Evolutionary conservation across 2,888 invertebrate species (phyloP).

Genomic region (Adelognathus sp.): DNA sequence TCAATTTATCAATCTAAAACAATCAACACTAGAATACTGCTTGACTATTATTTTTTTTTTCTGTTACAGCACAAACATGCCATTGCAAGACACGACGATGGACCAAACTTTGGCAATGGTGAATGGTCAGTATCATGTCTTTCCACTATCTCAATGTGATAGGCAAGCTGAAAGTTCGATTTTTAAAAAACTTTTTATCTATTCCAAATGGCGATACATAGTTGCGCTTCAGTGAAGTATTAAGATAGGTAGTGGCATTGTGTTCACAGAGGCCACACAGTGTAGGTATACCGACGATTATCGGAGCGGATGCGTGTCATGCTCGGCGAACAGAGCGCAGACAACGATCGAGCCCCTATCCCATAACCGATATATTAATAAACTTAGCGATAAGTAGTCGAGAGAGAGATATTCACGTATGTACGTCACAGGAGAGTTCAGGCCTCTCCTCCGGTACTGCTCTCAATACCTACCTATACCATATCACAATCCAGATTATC

Average conservation of each 20-base stretch:
- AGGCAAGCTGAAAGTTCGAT: background rate
- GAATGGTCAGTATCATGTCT: constrained; percentile 73
- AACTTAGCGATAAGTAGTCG: constrained; percentile 35
- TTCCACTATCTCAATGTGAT: too few relatives aligned
- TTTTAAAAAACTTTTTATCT: background rate
- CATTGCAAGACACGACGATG: constrained; percentile 74
- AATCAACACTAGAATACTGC: background rate
- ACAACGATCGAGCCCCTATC: constrained; percentile 26
- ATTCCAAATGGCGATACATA: background rate
- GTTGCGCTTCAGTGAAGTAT: background rate
- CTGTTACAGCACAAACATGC: constrained; percentile 74
- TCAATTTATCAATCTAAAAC: background rate
- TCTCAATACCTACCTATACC: background rate
- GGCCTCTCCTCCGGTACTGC: constrained; percentile 3
- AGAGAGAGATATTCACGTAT: constrained; percentile 28
- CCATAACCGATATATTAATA: constrained; percentile 51
- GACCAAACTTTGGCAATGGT: constrained; percentile 68
- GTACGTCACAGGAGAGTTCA: constrained; percentile 9
- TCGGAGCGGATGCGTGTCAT: constrained; percentile 55
- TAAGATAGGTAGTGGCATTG: constrained; percentile 16
- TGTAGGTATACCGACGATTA: constrained; percentile 32
- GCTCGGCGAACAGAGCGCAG: constrained; percentile 27
- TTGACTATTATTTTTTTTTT: constrained; percentile 27
- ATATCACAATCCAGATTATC: constrained; percentile 8
- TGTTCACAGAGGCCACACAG: constrained; percentile 10